Conservation (phyloP, 2,797 vertebrate species). For the Squalus acanthias region DNA sequence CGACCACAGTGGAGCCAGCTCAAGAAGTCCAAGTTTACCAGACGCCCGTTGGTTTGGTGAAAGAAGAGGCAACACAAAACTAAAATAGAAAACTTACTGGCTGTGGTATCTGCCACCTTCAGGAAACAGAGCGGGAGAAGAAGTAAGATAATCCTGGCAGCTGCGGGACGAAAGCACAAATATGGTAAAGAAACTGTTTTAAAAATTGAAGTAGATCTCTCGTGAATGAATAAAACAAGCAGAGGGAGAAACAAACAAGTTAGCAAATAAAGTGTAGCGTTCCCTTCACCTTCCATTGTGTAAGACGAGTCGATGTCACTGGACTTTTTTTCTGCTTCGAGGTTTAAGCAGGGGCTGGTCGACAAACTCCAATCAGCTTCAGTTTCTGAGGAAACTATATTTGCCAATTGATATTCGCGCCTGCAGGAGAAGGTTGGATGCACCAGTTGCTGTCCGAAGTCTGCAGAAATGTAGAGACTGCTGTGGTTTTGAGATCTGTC, state of each 20-base stretch:
- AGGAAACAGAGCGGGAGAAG: neutral
- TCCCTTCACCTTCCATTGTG: neutral
- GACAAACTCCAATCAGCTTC: neutral
- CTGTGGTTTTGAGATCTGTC: neutral
- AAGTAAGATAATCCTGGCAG: neutral
- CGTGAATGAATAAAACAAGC: neutral
- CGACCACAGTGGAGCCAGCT: neutral
- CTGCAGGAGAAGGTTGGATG: no score
- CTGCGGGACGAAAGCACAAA: neutral
- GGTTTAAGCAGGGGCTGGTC: neutral
- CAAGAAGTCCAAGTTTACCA: neutral
- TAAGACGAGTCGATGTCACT: neutral
- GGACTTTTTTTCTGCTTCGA: neutral
- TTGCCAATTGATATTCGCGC: neutral
- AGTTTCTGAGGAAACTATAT: neutral
- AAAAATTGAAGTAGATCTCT: neutral
- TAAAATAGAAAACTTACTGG: neutral
- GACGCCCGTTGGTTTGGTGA: neutral
- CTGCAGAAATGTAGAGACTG: neutral
- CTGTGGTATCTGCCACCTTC: neutral
- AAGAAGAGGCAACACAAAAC: neutral
- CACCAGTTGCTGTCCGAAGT: neutral
- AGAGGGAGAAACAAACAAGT: neutral
- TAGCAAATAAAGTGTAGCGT: no score
- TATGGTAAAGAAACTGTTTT: neutral